phyloP scores from a whole-genome alignment of 2,797 vertebrate genomes.

The Hyperoplus lanceolatus region DNA sequence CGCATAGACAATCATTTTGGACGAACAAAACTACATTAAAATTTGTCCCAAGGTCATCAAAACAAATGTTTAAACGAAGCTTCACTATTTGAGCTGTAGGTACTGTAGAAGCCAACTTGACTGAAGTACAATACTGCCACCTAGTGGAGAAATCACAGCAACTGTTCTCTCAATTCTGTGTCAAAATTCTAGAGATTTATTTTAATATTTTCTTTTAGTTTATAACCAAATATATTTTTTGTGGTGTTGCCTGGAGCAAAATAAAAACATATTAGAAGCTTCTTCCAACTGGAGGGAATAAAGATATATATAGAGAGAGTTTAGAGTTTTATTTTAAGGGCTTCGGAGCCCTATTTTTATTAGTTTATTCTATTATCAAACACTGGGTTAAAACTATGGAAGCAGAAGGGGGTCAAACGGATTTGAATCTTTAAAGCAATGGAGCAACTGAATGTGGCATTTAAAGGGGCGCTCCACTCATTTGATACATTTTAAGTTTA shows the following conservation, averaged over 20 bases:
- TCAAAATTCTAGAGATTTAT: slow-evolving; percentile 55
- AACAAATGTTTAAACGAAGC: neutral
- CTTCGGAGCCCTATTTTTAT: slow-evolving; percentile 50
- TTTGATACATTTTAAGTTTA: neutral
- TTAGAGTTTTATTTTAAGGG: slow-evolving; percentile 76
- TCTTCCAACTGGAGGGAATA: slow-evolving; percentile 59
- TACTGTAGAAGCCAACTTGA: slow-evolving; percentile 64
- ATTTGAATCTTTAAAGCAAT: slow-evolving; percentile 1
- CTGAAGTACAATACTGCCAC: slow-evolving; percentile 55
- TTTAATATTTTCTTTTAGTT: slow-evolving; percentile 47
- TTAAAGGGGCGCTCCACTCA: neutral
- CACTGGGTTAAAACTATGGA: slow-evolving; percentile 78
- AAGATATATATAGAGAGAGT: slow-evolving; percentile 33
- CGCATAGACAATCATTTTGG: slow-evolving; percentile 20
- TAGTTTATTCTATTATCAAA: slow-evolving; percentile 71
- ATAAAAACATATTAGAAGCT: slow-evolving; percentile 57
- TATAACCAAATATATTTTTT: slow-evolving; percentile 84
- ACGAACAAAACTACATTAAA: neutral
- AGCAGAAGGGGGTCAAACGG: slow-evolving; percentile 12
- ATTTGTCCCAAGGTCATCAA: rapidly evolving
- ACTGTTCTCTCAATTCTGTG: slow-evolving; percentile 65
- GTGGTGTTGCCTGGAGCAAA: slow-evolving; percentile 84
- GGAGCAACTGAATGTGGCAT: slow-evolving; percentile 32
- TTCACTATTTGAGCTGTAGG: slow-evolving; percentile 47
- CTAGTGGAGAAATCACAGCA: slow-evolving; percentile 72